A percentile compares a stretch with the other conserved stretches of the same genome.
Evolutionary conservation across 1,140 invertebrate genomes (phyloP).

Genomic region (Rhynchophorus ferrugineus): DNA sequence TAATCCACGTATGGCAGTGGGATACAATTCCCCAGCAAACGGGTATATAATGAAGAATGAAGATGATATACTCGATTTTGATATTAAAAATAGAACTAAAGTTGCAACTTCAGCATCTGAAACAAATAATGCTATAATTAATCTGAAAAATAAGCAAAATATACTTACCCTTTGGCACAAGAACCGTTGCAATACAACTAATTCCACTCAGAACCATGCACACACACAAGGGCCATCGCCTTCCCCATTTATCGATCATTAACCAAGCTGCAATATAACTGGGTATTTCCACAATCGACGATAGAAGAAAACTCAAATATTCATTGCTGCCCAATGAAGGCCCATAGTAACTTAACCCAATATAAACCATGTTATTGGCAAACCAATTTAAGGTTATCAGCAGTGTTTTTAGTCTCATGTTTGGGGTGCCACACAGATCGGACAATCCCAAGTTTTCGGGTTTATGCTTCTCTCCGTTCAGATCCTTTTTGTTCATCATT

Average conservation of each 20-base stretch:
- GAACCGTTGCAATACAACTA: slow-evolving; percentile 72
- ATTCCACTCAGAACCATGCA: slow-evolving; percentile 76
- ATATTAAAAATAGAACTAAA: slow-evolving; percentile 71
- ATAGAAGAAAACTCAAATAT: slow-evolving; percentile 79
- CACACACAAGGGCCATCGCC: slow-evolving; percentile 73
- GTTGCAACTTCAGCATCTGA: slow-evolving; percentile 66
- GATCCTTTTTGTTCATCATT: slow-evolving; percentile 57
- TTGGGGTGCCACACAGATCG: slow-evolving; percentile 72
- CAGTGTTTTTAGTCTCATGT: slow-evolving; percentile 70
- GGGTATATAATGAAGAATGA: slow-evolving; percentile 87
- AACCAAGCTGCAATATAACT: slow-evolving; percentile 78
- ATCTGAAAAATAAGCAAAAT: slow-evolving; percentile 2
- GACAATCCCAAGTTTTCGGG: slow-evolving; percentile 57
- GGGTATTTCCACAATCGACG: slow-evolving; percentile 74
- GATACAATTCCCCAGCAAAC: slow-evolving; percentile 83
- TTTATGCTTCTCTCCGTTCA: slow-evolving; percentile 54
- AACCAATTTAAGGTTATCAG: slow-evolving; percentile 64
- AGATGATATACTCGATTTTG: slow-evolving; percentile 83
- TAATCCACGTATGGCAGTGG: slow-evolving; percentile 74
- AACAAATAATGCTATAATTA: slow-evolving; percentile 33
- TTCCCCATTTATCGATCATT: slow-evolving; percentile 74
- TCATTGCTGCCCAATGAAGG: slow-evolving; percentile 75
- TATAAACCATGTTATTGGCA: slow-evolving; percentile 72
- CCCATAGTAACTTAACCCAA: slow-evolving; percentile 80
- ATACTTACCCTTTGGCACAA: slow-evolving; percentile 59